A percentile compares a stretch with the other conserved stretches of the same genome.
These are phyloP conservation scores for Lordiphosa stackelbergi DNA, from an alignment of 1,140 invertebrate species.

Conservation along the genomic window DNA sequence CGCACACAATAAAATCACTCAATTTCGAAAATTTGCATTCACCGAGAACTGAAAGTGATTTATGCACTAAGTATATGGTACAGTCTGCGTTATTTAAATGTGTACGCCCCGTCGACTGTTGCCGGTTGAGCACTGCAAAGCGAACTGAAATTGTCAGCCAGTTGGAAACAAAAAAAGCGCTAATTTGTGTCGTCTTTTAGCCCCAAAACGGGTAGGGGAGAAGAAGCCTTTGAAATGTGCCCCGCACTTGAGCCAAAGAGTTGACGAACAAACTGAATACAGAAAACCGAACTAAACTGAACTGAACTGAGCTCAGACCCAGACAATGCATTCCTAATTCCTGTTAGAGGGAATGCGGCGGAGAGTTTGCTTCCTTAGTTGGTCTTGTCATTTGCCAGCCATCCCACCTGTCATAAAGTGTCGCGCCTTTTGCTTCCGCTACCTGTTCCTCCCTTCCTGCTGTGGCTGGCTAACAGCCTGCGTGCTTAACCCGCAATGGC, in stretches of 20 bases:
- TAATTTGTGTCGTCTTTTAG: slow-evolving; percentile 56
- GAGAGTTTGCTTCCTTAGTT: neutral
- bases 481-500: slow-evolving; percentile 62
- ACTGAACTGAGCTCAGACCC: slow-evolving; percentile 6
- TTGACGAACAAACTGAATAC: slow-evolving; percentile 50
- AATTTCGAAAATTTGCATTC: no score
- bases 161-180: slow-evolving; percentile 48
- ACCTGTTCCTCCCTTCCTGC: slow-evolving; percentile 8
- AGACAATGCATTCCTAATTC: slow-evolving; percentile 70
- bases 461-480: slow-evolving; percentile 14
- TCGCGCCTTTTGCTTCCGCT: slow-evolving; percentile 52
- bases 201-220: slow-evolving; percentile 18
- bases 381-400: slow-evolving; percentile 25
- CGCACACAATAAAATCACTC: no score
- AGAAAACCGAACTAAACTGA: slow-evolving; percentile 12
- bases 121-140: slow-evolving; percentile 56
- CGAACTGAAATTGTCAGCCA: slow-evolving; percentile 56
- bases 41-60: no score
- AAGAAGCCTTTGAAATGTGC: slow-evolving; percentile 64
- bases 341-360: slow-evolving; percentile 15
- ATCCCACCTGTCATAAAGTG: slow-evolving; percentile 58
- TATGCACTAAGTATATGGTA: no score
- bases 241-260: slow-evolving; percentile 55
- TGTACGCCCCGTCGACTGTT: slow-evolving; percentile 53
- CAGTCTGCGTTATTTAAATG: slow-evolving; percentile 7